Base-by-base conservation (phyloP, 2,113 vertebrate genomes). In the Rhineura floridana region DNA sequence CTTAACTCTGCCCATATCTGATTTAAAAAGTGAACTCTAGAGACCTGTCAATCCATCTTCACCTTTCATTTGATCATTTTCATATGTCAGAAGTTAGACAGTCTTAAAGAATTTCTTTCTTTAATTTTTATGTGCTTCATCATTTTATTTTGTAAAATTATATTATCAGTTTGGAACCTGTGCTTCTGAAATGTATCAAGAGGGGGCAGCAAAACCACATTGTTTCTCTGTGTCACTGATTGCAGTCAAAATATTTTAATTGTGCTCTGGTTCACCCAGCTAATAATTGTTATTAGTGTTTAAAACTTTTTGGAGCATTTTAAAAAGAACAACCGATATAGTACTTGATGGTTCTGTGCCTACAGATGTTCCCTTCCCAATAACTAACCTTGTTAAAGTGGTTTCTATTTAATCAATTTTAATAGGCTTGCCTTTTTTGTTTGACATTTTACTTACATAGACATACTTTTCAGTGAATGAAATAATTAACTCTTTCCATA, bases 141-240 rank as follows among this genome's bases (percentile, higher is more conserved):
- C 4, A 3, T 70, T 39, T 13, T 5, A 46, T 86, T 80, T 17
- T 23, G 5, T 17, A 72, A 15, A 36, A 33, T 72, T 72, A 13
- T 72, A 36, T 4, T 72, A 39, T 39, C 13, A 17, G 17, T 72
- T 83, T 15, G 69, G 19, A 42, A 86, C 86, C 65, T 92, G 92
- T 91, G 92, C 46, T 95, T 92, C 88, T 89, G 80, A 69, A 1
- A 17, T 78, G 46, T 92, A 92, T 92, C 97, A 93, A 94, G 85
- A 97, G 97, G 87, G 96, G 97, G 96, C 97, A 97, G 96, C 92
- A 97, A 94, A 96, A 87, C 67, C 85, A 92, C 87, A 95, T 46
- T 77, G 59, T 59, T 91, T 95, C 81, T 55, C 19, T 19, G n/a
- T 86, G 46, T 79, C 63, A 50, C 48, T 78, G 0, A 0, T 0